Base-by-base conservation (phyloP, 2,797 vertebrate genomes). In the Myotis myotis region DNA sequence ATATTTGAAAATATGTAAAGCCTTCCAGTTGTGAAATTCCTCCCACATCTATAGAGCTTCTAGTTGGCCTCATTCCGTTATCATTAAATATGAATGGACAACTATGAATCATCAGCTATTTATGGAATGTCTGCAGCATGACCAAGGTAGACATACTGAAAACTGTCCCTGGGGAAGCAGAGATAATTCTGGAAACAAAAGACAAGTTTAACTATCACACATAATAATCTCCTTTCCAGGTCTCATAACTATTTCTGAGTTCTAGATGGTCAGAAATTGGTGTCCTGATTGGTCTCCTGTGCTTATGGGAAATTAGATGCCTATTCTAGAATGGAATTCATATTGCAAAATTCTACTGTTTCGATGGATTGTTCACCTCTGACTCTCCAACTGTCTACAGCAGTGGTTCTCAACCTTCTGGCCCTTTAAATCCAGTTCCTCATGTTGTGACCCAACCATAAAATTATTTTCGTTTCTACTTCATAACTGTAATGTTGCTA, bases 141-240 rank as follows among this genome's bases (percentile, higher is more conserved):
- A 85, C 55, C 72, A 79, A 90, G 30, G 23, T 72, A 72, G 33
- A 90, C 55, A 57, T 25, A 78, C 9, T 82, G 38, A 88, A 91
- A 96, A 36, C 23, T 4, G 22, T 88, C 38, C 28, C 47, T 95
- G 76, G 20, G 78, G 68, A 95, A 95, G 79, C 57, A 82, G 44
- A 41, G 44, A 41, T 74, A 86, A 86, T 91, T 96, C 62, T 96
- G 79, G n/a, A 94, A 96, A 83, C 62, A 92, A 33, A 94, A 96
- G 53, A 81, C 12, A 74, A n/a, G 5, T 88, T 79, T 93, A 92
- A 44, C n/a, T 78, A 62, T 82, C 23, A 93, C n/a, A 82, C 8
- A 6, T 23, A 57, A 23, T 66, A 72, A 55, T 82, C n/a, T 78
- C 25, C 19, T 84, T 94, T 87, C 17, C 20, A 91, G 76, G 44